Evolutionary conservation across 2,888 invertebrate species (phyloP), one percentile per base, ranked within the genome.

Genomic region (Bembecia ichneumoniformis): DNA sequence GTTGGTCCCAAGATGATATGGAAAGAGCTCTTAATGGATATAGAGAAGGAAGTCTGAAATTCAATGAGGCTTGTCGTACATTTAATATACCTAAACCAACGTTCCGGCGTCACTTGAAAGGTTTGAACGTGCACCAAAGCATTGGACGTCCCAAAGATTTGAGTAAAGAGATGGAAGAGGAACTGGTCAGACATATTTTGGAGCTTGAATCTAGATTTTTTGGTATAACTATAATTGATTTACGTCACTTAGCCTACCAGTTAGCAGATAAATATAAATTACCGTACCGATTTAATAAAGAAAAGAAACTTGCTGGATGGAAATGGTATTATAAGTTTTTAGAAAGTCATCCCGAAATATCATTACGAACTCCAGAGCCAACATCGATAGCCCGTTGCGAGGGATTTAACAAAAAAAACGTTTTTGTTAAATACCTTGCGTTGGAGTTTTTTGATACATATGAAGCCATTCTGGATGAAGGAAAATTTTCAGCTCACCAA

Each of bases 281-380:
- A 36, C 50, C 50, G 28, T 50, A 54, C 36, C 47, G 49, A 17
- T 56, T 56, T 47, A 54, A 54, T 35, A 52, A 50, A 17, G 51
- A 54, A 44, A 50, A 49, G 36, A 43, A 56, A 50, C 35, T 51
- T 34, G 56, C 56, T 9, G 54, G 56, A 9, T 45, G 47, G 35
- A 52, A 49, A 15, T 54, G 56, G 52, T 56, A 46, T 51, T 47
- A 47, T 48, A 51, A 15, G 34, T 56, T 56, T 40, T 56, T 58
- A 49, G 55, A 54, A 46, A 47, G 54, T n/a, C 52, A 59, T 55
- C 56, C 56, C 43, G 47, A 40, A 14, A 50, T 59, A 46, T 54
- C 54, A 14, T 51, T 53, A 43, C 48, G 51, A 16, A 51, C 50
- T 43, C 52, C 55, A 53, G 54, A 60, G 47, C 51, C 55, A 50